Percentiles rank a stretch among this genome's conserved stretches.
These are phyloP conservation scores for Trachops cirrhosus DNA, from an alignment of 2,797 vertebrate genomes.

Conservation along the genomic window DNA sequence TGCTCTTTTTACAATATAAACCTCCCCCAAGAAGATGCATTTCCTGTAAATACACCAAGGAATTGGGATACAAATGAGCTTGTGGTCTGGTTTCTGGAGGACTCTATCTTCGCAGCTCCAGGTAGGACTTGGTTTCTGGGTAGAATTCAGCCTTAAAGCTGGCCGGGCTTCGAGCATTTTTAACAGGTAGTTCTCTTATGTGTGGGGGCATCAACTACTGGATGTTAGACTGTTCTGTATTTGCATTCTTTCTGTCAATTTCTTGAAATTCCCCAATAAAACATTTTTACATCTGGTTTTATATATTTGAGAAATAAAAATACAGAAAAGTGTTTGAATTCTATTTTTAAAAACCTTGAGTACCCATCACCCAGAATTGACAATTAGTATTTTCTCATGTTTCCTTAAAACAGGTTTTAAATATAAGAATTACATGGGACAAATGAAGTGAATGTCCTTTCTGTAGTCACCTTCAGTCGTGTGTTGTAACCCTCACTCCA, in stretches of 20 bases:
- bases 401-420: not conserved
- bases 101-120: not conserved
- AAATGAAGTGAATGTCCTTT: not conserved
- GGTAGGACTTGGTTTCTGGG: not conserved
- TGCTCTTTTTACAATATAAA: not conserved
- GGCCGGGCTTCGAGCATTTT: not conserved
- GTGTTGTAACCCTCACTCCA: not conserved
- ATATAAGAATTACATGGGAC: not conserved
- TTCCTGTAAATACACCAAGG: not conserved
- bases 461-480: not conserved
- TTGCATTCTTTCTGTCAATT: slow-evolving; percentile 1
- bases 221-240: not conserved
- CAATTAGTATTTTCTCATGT: not conserved
- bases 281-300: not conserved
- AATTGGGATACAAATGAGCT: not conserved
- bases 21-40: not conserved
- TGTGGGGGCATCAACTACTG: not conserved
- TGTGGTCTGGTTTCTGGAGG: not conserved
- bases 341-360: not conserved
- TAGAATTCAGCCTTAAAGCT: not conserved
- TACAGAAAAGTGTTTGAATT: not conserved
- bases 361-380: not conserved
- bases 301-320: slow-evolving; percentile 5
- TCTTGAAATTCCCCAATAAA: not conserved
- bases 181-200: not conserved